Conservation (phyloP, 2,113 vertebrate species). For the Glaucidium brasilianum region DNA sequence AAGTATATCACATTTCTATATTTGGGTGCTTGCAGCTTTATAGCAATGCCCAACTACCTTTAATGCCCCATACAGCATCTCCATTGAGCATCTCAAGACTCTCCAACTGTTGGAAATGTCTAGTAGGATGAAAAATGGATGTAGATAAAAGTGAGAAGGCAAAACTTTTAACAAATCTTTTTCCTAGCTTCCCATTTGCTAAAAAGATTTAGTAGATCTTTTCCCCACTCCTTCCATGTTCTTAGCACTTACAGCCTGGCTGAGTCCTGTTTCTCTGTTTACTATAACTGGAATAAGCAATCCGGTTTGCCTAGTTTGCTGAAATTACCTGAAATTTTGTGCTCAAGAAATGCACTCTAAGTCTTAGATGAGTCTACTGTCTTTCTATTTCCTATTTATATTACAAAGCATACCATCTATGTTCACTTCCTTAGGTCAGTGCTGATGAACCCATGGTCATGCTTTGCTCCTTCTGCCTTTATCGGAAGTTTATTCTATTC, state of each 20-base stretch:
- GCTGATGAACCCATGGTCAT: accelerated
- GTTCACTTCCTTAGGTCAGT: neutral
- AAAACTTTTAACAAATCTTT: neutral
- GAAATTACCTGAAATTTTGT: neutral
- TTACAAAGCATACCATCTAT: neutral
- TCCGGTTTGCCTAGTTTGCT: neutral
- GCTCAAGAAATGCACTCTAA: neutral
- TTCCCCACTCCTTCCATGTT: accelerated
- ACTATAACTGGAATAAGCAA: neutral
- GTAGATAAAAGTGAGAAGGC: neutral
- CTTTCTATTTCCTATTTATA: accelerated
- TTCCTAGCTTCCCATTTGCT: too few species aligned
- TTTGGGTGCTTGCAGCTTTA: accelerated
- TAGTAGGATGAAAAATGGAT: accelerated
- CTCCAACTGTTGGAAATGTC: neutral
- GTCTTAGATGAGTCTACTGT: accelerated
- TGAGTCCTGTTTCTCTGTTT: neutral
- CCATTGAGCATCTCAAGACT: accelerated
- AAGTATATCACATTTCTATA: neutral
- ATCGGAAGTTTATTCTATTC: neutral
- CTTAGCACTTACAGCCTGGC: neutral
- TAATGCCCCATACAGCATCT: accelerated
- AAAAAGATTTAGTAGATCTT: neutral
- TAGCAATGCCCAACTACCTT: neutral
- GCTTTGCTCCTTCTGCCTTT: neutral